Conservation (phyloP, 2,113 vertebrate species). For the Sciurus niger region DNA sequence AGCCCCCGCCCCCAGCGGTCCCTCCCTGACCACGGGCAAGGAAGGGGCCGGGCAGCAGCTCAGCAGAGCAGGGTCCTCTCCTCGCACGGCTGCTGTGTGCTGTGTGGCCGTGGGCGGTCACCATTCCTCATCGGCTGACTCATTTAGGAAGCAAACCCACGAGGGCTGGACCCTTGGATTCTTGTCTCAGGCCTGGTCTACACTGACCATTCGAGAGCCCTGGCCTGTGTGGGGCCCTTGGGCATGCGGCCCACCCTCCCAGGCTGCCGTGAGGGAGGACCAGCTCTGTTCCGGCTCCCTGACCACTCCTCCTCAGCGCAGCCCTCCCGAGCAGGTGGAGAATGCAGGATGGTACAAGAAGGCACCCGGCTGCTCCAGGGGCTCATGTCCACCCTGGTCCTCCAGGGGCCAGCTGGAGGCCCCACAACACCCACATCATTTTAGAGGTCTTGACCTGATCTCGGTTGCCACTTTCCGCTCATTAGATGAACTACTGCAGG, state of each 20-base stretch:
- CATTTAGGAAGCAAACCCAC: rapidly evolving
- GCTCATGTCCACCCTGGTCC: rapidly evolving
- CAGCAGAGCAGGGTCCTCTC: neutral
- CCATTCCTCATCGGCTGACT: neutral
- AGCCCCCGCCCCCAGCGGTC: rapidly evolving
- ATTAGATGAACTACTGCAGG: neutral
- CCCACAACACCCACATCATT: rapidly evolving
- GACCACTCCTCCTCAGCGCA: neutral
- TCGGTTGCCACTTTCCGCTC: rapidly evolving
- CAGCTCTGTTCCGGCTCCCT: neutral
- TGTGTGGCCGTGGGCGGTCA: neutral
- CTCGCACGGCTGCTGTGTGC: rapidly evolving
- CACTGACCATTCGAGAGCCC: rapidly evolving
- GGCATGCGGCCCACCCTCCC: neutral
- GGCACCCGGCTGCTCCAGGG: rapidly evolving
- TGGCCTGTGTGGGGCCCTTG: neutral
- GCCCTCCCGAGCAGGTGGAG: neutral
- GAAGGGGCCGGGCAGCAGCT: neutral
- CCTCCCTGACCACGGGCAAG: neutral
- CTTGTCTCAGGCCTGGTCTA: neutral
- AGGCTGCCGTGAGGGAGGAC: neutral
- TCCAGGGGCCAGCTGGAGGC: neutral
- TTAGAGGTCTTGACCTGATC: neutral
- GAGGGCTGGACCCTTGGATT: neutral
- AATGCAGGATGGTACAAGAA: rapidly evolving